Evolutionary conservation across 2,888 invertebrate genomes (phyloP), one percentile per base, ranked within the genome.

Genomic region (Drosophila paracracens): DNA sequence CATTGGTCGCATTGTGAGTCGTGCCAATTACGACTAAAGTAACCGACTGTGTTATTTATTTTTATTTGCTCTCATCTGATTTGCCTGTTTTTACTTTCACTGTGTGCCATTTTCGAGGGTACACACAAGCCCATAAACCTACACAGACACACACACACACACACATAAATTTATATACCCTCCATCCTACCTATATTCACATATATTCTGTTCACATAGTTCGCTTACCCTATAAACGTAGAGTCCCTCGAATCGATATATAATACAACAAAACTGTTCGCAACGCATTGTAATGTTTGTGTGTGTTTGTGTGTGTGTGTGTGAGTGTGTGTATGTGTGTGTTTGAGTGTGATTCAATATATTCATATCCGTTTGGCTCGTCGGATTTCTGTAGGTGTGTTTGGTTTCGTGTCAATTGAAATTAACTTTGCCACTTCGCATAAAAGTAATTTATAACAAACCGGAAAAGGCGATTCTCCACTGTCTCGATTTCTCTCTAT

Each of bases 401-500:
- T 89, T 80, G 70, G 89, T 65, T 89, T 88, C 87, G 89, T 87
- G 90, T 81, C 90, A 83, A 87, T 83, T 88, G 81, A 90, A 88
- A 86, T 87, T 86, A 87, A 89, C 83, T 88, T 89, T 83, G 81
- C 79, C 90, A 74, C 83, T 89, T 89, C 88, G 81, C 86, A 86
- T 86, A 90, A 86, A 86, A 81, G 89, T 85, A 88, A 87, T 88
- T 87, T 90, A 90, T 88, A 79, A 70, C 90, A 79, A 83, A 71
- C 69, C 67, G 81, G 71, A 86, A 75, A 71, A 74, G 79, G 79
- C 81, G 74, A 83, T 88, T 83, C 69, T 68, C 57, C 64, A 66
- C 56, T 54, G 77, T 60, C 74, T 56, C 66, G 50, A 57, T 31
- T 59, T 58, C 60, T 33, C 65, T 52, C 80, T 66, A 54, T 33